These are phyloP conservation scores for Astatoreochromis straeleni DNA, from an alignment of 2,113 vertebrate genomes.

Conservation along the genomic window DNA sequence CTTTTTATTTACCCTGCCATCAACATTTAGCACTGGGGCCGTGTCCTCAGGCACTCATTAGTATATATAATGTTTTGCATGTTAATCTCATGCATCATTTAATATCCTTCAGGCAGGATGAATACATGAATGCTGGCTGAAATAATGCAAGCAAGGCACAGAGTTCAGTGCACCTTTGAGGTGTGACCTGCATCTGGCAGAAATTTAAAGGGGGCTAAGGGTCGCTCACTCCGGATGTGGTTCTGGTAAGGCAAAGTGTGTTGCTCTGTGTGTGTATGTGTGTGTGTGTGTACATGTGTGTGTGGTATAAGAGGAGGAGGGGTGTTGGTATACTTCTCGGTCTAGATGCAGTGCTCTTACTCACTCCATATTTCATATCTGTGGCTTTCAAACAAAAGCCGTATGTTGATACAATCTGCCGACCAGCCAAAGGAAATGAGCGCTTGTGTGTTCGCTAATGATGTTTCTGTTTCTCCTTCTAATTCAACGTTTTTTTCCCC, in stretches of 20 bases:
- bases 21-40: background rate
- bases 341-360: constrained; percentile 25
- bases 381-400: constrained; percentile 65
- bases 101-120: background rate
- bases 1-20: background rate
- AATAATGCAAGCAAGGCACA: background rate
- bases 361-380: constrained; percentile 68
- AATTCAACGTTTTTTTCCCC: constrained; percentile 35
- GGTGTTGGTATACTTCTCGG: background rate
- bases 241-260: background rate
- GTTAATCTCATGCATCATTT: background rate
- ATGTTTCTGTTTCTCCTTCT: constrained; percentile 54
- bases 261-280: background rate
- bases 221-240: constrained; percentile 30
- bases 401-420: constrained; percentile 66
- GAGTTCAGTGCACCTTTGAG: background rate
- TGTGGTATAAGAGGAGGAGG: background rate
- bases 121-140: background rate
- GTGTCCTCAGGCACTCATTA: background rate
- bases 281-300: background rate
- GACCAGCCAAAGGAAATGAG: constrained; percentile 52
- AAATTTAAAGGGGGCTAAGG: constrained; percentile 32
- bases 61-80: background rate
- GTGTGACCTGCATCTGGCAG: constrained; percentile 44
- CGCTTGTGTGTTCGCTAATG: constrained; percentile 56